Conservation (phyloP, 30 jellyfish, hydroid and myxozoan species). For the Turritopsis rubra region DNA sequence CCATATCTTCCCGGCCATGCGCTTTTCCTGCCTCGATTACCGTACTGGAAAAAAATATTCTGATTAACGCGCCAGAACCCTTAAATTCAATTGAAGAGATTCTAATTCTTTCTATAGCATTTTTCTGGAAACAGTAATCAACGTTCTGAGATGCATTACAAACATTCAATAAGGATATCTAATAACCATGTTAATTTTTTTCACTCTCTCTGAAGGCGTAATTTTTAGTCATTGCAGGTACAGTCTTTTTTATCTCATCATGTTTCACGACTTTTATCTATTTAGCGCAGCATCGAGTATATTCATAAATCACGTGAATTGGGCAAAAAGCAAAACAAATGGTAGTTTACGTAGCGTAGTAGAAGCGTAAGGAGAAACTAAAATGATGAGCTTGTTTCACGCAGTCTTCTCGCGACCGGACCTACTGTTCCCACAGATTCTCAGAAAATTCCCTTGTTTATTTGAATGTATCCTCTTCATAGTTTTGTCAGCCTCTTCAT, state of each 20-base stretch:
- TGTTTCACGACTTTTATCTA: no score
- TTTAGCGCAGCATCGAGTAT: not conserved
- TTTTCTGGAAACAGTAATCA: no score
- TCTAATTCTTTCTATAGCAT: not conserved
- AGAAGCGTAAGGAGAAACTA: no score
- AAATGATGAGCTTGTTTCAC: no score
- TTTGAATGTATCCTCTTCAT: no score
- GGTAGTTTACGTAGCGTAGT: not conserved
- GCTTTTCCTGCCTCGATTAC: slow-evolving; percentile 9
- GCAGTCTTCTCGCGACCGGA: no score
- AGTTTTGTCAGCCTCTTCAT: no score
- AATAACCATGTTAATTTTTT: not conserved
- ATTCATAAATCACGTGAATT: not conserved
- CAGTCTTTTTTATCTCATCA: not conserved
- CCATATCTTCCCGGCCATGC: slow-evolving; percentile 34
- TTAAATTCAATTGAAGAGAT: not conserved
- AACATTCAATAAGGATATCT: not conserved
- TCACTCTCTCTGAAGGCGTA: not conserved
- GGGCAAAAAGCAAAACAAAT: not conserved
- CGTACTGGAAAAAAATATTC: not conserved
- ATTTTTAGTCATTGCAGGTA: not conserved
- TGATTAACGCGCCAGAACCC: not conserved
- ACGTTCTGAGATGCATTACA: no score
- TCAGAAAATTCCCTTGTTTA: no score
- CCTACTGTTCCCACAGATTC: no score